Percentiles rank a stretch among this genome's conserved stretches.
phyloP scores from a whole-genome alignment of 2,113 vertebrate species.

The Scalopus aquaticus region DNA sequence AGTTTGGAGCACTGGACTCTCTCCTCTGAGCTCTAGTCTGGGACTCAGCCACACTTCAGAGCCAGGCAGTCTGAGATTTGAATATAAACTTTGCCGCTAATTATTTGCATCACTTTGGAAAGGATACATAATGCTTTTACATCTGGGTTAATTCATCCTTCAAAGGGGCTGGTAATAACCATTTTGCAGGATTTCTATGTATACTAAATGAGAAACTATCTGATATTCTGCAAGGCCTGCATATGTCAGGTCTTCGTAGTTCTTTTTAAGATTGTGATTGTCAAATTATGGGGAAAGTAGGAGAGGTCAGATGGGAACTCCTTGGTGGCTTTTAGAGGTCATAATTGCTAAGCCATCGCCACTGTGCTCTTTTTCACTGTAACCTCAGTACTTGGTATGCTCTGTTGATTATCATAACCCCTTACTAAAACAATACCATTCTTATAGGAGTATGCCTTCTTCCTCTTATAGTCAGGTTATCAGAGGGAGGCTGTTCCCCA shows the following conservation, averaged over 20 bases:
- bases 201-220: slow-evolving; percentile 34
- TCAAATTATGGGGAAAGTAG: slow-evolving; percentile 12
- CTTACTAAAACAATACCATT: slow-evolving; percentile 24
- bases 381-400: not conserved
- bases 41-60: not conserved
- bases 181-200: not conserved
- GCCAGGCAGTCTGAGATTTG: not conserved
- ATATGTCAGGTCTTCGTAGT: slow-evolving; percentile 3
- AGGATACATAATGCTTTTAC: not conserved
- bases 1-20: not conserved
- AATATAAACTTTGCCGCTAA: not conserved
- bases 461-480: not conserved
- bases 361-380: slow-evolving; percentile 13
- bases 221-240: not conserved
- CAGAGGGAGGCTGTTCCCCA: not conserved
- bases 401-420: not conserved
- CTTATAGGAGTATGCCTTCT: not conserved
- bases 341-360: not conserved
- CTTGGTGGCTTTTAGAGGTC: not conserved
- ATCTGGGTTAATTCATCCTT: not conserved
- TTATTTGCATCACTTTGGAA: slow-evolving; percentile 1
- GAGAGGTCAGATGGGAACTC: not conserved
- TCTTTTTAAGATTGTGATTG: slow-evolving; percentile 12
- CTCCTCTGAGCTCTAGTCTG: not conserved
- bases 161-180: not conserved